A percentile compares a stretch with the other conserved stretches of the same genome.
phyloP scores from a whole-genome alignment of 2,888 invertebrate species.

The Agrenia bidenticulata region DNA sequence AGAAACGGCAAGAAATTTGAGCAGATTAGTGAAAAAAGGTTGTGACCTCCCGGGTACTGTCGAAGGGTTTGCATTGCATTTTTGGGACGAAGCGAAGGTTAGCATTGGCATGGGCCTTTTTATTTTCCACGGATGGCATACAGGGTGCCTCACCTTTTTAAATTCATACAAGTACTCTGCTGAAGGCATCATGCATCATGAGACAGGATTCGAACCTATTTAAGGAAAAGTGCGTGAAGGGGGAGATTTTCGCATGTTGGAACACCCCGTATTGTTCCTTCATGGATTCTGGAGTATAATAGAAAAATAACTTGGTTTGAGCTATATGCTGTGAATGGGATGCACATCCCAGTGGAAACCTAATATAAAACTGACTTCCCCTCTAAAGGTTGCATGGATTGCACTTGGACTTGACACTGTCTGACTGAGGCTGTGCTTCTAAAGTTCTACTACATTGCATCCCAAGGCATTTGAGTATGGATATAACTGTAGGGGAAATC shows the following conservation, averaged over 20 bases:
- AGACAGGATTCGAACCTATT: too few relatives aligned
- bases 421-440: too few relatives aligned
- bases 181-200: too few relatives aligned
- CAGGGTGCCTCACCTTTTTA: background rate
- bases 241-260: too few relatives aligned
- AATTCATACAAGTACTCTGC: too few relatives aligned
- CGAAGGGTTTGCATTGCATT: slow-evolving; percentile 7
- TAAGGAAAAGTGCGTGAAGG: too few relatives aligned
- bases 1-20: slow-evolving; percentile 12
- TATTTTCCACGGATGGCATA: background rate
- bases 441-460: too few relatives aligned
- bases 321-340: too few relatives aligned
- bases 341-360: too few relatives aligned
- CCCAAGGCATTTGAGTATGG: background rate
- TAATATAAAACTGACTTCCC: slow-evolving; percentile 4
- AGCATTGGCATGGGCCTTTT: background rate
- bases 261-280: too few relatives aligned
- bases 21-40: slow-evolving; percentile 10
- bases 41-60: background rate
- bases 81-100: background rate
- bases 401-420: slow-evolving; percentile 9
- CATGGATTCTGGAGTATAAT: too few relatives aligned
- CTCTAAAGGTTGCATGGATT: slow-evolving; percentile 8
- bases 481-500: background rate
- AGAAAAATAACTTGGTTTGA: too few relatives aligned